Evolutionary conservation across 2,888 invertebrate species (phyloP), one percentile per base, ranked within the genome.

Genomic region (Campopleginae sp.): DNA sequence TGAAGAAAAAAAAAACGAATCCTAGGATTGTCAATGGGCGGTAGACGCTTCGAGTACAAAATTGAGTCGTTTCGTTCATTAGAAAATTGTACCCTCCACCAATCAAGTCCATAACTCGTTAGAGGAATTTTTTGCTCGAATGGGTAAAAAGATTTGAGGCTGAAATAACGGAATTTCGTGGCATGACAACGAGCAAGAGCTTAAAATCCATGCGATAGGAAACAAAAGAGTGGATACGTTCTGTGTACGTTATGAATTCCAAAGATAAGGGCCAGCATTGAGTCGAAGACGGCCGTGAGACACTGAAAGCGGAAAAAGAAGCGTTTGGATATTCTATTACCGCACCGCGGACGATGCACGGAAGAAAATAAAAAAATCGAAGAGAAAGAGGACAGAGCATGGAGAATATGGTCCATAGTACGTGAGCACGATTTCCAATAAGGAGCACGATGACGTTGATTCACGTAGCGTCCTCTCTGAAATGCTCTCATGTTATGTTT

Each of bases 251-350:
- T 2, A 48, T 72, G 65, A 54, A 66, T 23, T 27, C 58, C 31
- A 58, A 19, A 63, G 74, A 68, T 44, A 75, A 74, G 44, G 74
- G 27, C 74, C 61, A 65, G 58, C n/a, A 63, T 42, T 23, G 38
- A 19, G 54, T 31, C n/a, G 54, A 75, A 38, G 38, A 19, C 38
- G 48, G 31, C n/a, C 42, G 27, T 68, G 54, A 72, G 65, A 76
- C 44, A 66, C n/a, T 72, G 19, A 77, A 80, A 77, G 63, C 31
- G 71, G 61, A 66, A 77, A 80, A 80, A 46, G 46, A 1, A 54
- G 66, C 44, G 51, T 74, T 72, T 51, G 51, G 61, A 44, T 82
- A 71, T 83, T 79, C 68, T 83, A 58, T 82, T 77, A 71, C 71
- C 63, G 71, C 71, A 72, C 54, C 63, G 38, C 48, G 66, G 58